A percentile compares a stretch with the other conserved stretches of the same genome.
These are phyloP conservation scores for Conops quadrifasciatus DNA, from an alignment of 2,888 invertebrate genomes.

Conservation along the genomic window DNA sequence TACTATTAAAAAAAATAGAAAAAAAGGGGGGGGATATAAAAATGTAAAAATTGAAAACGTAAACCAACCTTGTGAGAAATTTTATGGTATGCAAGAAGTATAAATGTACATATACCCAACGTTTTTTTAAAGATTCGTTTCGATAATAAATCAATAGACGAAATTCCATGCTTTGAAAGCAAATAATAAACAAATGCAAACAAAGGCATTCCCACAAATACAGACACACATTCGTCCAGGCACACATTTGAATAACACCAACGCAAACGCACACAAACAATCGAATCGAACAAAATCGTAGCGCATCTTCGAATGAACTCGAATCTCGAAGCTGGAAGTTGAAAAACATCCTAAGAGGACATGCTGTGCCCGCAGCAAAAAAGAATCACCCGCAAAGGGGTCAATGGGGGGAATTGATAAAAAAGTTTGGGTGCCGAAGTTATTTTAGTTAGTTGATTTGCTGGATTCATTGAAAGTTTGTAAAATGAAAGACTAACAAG, in stretches of 20 bases:
- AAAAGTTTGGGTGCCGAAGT: too few relatives aligned
- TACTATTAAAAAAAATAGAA: background rate
- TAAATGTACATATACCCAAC: slow-evolving; percentile 16
- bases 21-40: background rate
- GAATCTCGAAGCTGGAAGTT: background rate
- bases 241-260: too few relatives aligned
- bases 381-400: too few relatives aligned
- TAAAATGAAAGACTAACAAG: too few relatives aligned
- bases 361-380: too few relatives aligned
- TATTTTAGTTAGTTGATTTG: too few relatives aligned
- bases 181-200: slow-evolving; percentile 12
- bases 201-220: slow-evolving; percentile 1
- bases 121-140: slow-evolving; percentile 21
- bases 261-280: too few relatives aligned
- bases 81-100: too few relatives aligned
- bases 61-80: slow-evolving; percentile 13
- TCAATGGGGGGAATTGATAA: too few relatives aligned
- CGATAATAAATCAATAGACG: slow-evolving; percentile 10
- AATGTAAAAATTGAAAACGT: slow-evolving; percentile 12
- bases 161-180: slow-evolving; percentile 19
- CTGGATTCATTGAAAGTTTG: too few relatives aligned
- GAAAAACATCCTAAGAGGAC: background rate
- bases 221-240: background rate
- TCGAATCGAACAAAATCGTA: too few relatives aligned
- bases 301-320: background rate